Evolutionary conservation across 2,797 vertebrate species (phyloP), one percentile per base, ranked within the genome.

Genomic region (Semotilus atromaculatus): DNA sequence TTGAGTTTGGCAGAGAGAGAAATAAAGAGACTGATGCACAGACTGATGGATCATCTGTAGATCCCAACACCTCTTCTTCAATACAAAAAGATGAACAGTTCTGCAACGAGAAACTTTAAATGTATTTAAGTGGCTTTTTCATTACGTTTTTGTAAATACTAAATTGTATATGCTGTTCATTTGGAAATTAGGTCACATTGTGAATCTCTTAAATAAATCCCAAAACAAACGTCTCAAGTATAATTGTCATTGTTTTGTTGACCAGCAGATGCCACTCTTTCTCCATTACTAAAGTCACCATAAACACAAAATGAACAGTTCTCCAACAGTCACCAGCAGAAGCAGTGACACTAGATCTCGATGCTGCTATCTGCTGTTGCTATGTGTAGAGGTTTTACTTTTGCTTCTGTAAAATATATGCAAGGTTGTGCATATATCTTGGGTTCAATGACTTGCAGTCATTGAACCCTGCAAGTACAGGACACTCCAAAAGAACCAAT

Each of bases 1-100:
- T 98, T 0, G 97, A 97, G 88, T 98, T 97, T 90, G 96, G 96
- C 87, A 96, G 93, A 40, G 95, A 94, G 78, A 87, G 66, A 90
- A 95, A 88, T 86, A 94, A 92, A 85, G 94, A 91, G 89, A 60
- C 43, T 90, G 85, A 64, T 55, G 4, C 5, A 79, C 74, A 58
- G 62, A 11, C 45, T 9, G 29, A 74, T 45, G 71, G 82, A 43
- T 23, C 83, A 18, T 64, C 86, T 78, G 68, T 18, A 82, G 64
- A 68, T 31, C 13, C 23, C 31, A 73, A 53, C 38, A 45, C 34
- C 18, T n/a, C 13, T 34, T 36, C 58, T 45, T 36, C 58, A 82
- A 10, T 2, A 23, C 36, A 80, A 64, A 53, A 34, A n/a, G 43
- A 68, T n/a, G 21, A 14, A 53, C 11, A 62, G 43, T 34, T 51